Evolutionary conservation across 64 coral and sea anemone species (phyloP).

Genomic region (Anthopleura sola): DNA sequence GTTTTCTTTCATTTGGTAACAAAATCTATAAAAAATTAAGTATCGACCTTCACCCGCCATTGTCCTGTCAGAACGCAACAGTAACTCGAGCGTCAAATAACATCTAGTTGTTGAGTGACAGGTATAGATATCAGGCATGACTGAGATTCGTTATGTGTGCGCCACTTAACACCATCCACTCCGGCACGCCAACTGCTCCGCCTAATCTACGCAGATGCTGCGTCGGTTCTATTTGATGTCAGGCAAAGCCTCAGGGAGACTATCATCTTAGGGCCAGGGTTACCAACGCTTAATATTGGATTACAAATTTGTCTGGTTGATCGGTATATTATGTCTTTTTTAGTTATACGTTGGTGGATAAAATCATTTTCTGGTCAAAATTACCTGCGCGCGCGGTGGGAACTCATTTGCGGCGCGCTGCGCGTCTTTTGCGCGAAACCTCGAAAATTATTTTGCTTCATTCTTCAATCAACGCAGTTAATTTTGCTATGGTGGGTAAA

Average conservation of each 20-base stretch:
- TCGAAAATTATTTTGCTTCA: no score
- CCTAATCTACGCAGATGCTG: not conserved
- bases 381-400: not conserved
- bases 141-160: not conserved
- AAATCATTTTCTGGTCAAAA: not conserved
- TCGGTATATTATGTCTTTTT: not conserved
- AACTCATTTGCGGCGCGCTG: not conserved
- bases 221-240: not conserved
- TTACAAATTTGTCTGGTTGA: not conserved
- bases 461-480: no score
- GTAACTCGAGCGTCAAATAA: not conserved
- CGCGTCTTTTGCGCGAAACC: not conserved
- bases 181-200: not conserved
- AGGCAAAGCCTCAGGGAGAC: not conserved
- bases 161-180: slow-evolving; percentile 3
- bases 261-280: not conserved
- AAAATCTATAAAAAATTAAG: not conserved
- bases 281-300: not conserved
- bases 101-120: not conserved
- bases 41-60: not conserved
- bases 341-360: not conserved
- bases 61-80: not conserved
- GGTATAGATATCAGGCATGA: not conserved
- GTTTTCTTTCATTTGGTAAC: not conserved
- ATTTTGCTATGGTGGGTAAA: no score